Conservation (phyloP, 2,888 invertebrate species). For the Nymphalis urticae region DNA sequence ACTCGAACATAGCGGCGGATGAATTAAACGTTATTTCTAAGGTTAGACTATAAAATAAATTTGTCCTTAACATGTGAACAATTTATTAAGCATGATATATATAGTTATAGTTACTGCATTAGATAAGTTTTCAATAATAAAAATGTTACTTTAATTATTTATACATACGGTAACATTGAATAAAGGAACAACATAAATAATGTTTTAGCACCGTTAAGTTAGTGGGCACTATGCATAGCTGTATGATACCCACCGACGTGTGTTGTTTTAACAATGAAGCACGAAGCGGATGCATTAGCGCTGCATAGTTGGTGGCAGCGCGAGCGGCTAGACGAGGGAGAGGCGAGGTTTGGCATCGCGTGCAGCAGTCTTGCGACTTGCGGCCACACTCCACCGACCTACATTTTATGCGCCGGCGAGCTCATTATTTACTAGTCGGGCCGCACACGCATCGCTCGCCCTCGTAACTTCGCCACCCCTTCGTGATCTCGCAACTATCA, state of each 20-base stretch:
- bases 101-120: neutral
- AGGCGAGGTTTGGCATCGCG: slow-evolving; percentile 65
- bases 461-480: slow-evolving; percentile 50
- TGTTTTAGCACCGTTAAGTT: slow-evolving; percentile 2
- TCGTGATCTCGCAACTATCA: slow-evolving; percentile 40
- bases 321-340: slow-evolving; percentile 50
- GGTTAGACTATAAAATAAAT: neutral
- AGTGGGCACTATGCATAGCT: slow-evolving; percentile 4
- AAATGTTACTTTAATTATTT: neutral
- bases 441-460: slow-evolving; percentile 63
- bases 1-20: slow-evolving; percentile 10
- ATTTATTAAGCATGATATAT: too few relatives aligned
- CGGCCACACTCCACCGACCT: slow-evolving; percentile 76
- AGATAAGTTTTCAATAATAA: neutral
- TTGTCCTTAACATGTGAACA: neutral
- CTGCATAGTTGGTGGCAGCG: slow-evolving; percentile 44
- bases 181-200: neutral
- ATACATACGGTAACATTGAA: neutral
- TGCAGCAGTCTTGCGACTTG: slow-evolving; percentile 60
- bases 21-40: neutral
- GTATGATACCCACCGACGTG: slow-evolving; percentile 30
- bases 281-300: slow-evolving; percentile 50
- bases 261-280: slow-evolving; percentile 49
- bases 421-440: slow-evolving; percentile 69
- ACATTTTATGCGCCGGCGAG: slow-evolving; percentile 76